These are phyloP conservation scores for Chrysodeixis includens DNA, from an alignment of 2,888 invertebrate genomes.

Conservation along the genomic window DNA sequence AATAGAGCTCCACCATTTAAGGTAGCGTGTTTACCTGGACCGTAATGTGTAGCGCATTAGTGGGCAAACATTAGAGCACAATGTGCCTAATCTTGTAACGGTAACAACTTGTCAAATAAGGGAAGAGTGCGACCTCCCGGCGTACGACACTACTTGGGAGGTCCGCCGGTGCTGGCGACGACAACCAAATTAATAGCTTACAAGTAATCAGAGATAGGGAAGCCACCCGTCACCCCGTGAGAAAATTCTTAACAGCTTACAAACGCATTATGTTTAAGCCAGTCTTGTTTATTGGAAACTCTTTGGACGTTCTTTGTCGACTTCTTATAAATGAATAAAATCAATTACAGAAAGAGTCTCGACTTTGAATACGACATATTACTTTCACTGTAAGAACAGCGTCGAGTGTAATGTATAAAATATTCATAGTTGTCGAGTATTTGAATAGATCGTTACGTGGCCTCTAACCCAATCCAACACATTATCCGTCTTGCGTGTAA, in stretches of 20 bases:
- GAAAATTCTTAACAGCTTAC: constrained; percentile 62
- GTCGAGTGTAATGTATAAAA: constrained; percentile 73
- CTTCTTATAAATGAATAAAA: constrained; percentile 63
- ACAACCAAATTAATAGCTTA: constrained; percentile 79
- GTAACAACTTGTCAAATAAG: constrained; percentile 73
- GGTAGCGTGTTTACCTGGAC: constrained; percentile 62
- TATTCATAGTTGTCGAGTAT: constrained; percentile 71
- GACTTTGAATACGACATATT: constrained; percentile 57
- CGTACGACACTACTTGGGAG: constrained; percentile 77
- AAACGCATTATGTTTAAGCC: constrained; percentile 52
- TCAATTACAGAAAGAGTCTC: constrained; percentile 64
- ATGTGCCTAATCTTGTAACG: constrained; percentile 73
- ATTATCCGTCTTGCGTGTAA: constrained; percentile 66
- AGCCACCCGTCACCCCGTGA: constrained; percentile 69
- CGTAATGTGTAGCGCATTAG: constrained; percentile 57
- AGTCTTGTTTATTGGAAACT: constrained; percentile 45
- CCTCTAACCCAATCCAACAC: constrained; percentile 61
- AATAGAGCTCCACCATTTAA: constrained; percentile 60
- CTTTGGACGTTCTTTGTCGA: constrained; percentile 41
- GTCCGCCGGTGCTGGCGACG: constrained; percentile 68
- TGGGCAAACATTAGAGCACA: constrained; percentile 58
- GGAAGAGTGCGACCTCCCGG: constrained; percentile 69
- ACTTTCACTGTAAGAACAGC: constrained; percentile 61
- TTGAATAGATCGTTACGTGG: constrained; percentile 80
- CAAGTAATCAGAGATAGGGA: constrained; percentile 67